These are phyloP conservation scores for Nibea albiflora DNA, from an alignment of 2,113 vertebrate genomes.

Conservation along the genomic window DNA sequence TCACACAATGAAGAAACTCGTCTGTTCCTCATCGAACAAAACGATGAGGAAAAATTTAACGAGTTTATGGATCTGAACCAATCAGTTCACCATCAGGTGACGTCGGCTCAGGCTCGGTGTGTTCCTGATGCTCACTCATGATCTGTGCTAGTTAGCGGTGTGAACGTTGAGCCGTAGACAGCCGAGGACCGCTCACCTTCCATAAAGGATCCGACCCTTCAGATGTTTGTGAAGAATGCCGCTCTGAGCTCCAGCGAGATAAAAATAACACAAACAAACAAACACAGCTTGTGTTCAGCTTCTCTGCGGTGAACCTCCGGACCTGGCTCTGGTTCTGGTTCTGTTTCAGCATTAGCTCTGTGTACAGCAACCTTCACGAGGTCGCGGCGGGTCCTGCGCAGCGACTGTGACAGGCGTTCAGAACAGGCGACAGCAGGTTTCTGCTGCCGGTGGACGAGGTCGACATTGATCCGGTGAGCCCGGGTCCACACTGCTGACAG, in stretches of 20 bases:
- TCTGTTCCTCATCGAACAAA: too few relatives aligned
- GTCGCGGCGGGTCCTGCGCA: not conserved
- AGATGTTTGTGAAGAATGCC: not conserved
- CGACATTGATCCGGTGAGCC: slow-evolving; percentile 31
- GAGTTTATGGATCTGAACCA: too few relatives aligned
- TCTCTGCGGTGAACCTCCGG: not conserved
- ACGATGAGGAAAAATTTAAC: too few relatives aligned
- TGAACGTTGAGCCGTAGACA: too few relatives aligned
- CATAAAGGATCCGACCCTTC: too few relatives aligned
- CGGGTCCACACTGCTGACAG: slow-evolving; percentile 33
- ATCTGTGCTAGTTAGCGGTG: too few relatives aligned
- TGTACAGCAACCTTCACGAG: not conserved
- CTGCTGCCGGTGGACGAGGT: slow-evolving; percentile 16
- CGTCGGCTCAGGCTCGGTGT: too few relatives aligned
- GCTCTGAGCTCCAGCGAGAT: not conserved
- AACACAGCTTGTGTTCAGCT: not conserved
- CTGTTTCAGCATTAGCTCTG: slow-evolving; percentile 24
- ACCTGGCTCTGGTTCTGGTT: slow-evolving; percentile 8
- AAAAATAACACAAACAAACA: not conserved
- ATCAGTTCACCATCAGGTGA: too few relatives aligned
- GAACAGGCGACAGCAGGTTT: not conserved
- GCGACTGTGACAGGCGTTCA: slow-evolving; percentile 1
- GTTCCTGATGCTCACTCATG: too few relatives aligned
- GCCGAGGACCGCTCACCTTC: too few relatives aligned
- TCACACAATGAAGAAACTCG: too few relatives aligned